phyloP scores from a whole-genome alignment of 2,888 invertebrate genomes.

The Tromatobia lineatoria region DNA sequence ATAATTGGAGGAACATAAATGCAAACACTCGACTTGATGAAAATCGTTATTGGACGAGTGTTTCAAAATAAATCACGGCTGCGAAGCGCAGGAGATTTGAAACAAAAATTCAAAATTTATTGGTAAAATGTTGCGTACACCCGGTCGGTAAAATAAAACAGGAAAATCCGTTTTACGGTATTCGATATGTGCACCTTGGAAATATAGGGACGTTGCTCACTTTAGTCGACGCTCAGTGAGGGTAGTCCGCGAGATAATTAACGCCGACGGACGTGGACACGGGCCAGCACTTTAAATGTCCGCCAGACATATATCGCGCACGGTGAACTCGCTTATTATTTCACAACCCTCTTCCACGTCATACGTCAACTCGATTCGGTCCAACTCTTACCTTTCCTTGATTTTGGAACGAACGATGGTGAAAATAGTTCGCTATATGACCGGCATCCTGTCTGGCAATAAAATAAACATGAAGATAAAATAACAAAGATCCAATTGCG shows the following conservation, averaged over 20 bases:
- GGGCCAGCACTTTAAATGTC: conserved; percentile 83
- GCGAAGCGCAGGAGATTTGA: too few species aligned
- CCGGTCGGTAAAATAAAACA: background rate
- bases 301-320: conserved; percentile 72
- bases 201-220: conserved; percentile 60
- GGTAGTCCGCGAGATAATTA: conserved; percentile 78
- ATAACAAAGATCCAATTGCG: background rate
- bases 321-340: conserved; percentile 78
- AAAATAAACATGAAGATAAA: conserved; percentile 4
- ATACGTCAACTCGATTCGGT: conserved; percentile 58
- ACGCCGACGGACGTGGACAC: conserved; percentile 81
- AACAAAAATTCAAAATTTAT: background rate
- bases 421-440: background rate
- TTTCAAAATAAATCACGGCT: too few species aligned
- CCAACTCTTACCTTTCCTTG: conserved; percentile 41
- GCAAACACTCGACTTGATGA: too few species aligned
- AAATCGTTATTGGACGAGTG: too few species aligned
- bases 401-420: conserved; percentile 41
- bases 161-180: conserved; percentile 1
- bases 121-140: background rate
- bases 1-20: too few species aligned
- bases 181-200: conserved; percentile 54
- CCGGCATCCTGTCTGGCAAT: conserved; percentile 3
- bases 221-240: conserved; percentile 44
- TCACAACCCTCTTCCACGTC: conserved; percentile 73